Evolutionary conservation across 2,888 invertebrate genomes (phyloP).

Genomic region (Creontiades dilutus): DNA sequence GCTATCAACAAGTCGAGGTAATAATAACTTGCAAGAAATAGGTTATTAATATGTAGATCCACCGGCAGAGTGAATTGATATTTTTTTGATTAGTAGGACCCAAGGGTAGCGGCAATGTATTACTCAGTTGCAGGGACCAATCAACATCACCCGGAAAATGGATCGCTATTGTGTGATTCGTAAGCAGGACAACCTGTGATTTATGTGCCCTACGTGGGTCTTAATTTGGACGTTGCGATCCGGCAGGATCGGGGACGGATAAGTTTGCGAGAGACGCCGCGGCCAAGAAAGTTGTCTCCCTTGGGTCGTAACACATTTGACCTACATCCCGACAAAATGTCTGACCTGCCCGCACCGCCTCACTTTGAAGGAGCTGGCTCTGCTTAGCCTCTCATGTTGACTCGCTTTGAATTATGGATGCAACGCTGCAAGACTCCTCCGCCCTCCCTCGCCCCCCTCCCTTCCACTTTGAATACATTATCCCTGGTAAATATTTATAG

Average conservation of each 20-base stretch:
- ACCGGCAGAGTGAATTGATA: too few relatives aligned
- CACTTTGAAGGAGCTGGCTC: constrained; percentile 56
- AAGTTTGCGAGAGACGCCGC: background rate
- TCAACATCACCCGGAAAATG: too few relatives aligned
- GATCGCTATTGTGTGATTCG: too few relatives aligned
- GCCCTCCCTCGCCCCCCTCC: constrained; percentile 37
- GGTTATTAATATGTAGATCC: too few relatives aligned
- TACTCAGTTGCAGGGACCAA: too few relatives aligned
- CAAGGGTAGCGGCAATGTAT: too few relatives aligned
- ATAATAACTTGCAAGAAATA: too few relatives aligned
- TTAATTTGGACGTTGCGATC: too few relatives aligned
- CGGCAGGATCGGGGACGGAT: background rate
- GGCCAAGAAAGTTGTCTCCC: constrained; percentile 34
- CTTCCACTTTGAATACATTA: constrained; percentile 23
- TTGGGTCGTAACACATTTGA: constrained; percentile 34
- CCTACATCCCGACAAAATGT: constrained; percentile 56
- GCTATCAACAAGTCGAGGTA: too few relatives aligned
- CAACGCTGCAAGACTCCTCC: constrained; percentile 48
- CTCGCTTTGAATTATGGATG: constrained; percentile 61
- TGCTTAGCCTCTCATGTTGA: constrained; percentile 52
- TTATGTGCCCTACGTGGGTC: too few relatives aligned
- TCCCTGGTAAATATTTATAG: constrained; percentile 45
- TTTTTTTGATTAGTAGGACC: too few relatives aligned
- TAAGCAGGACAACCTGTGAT: too few relatives aligned
- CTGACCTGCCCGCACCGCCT: constrained; percentile 1